A percentile compares a stretch with the other conserved stretches of the same genome.
Evolutionary conservation across 2,888 invertebrate species (phyloP).

Genomic region (Masnerella sp.): DNA sequence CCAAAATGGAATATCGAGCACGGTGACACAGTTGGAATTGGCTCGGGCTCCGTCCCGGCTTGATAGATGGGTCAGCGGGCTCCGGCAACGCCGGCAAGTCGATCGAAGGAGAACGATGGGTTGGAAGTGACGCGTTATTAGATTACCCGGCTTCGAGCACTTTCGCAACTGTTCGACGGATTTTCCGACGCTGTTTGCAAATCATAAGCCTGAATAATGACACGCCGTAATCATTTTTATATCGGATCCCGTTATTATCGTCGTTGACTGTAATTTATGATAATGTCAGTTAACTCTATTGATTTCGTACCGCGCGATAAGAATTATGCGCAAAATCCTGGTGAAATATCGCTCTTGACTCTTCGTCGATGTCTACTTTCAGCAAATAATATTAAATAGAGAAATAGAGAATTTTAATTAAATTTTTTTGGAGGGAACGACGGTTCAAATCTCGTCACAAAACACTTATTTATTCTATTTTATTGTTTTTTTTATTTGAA

Average conservation of each 20-base stretch:
- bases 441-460: too few relatives aligned
- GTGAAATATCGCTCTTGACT: slow-evolving; percentile 30
- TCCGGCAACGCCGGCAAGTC: slow-evolving; percentile 38
- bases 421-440: too few relatives aligned
- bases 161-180: slow-evolving; percentile 53
- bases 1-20: slow-evolving; percentile 47
- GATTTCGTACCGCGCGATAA: slow-evolving; percentile 29
- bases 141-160: slow-evolving; percentile 54
- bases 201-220: slow-evolving; percentile 52
- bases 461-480: too few relatives aligned
- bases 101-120: slow-evolving; percentile 60
- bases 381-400: too few relatives aligned
- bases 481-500: too few relatives aligned
- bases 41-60: slow-evolving; percentile 44
- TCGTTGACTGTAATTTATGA: slow-evolving; percentile 36
- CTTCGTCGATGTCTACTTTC: too few relatives aligned
- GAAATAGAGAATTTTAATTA: too few relatives aligned
- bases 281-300: slow-evolving; percentile 38
- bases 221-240: slow-evolving; percentile 37
- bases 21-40: slow-evolving; percentile 51
- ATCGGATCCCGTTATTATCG: slow-evolving; percentile 41
- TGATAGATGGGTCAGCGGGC: slow-evolving; percentile 58
- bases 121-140: slow-evolving; percentile 60
- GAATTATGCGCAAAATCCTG: slow-evolving; percentile 18
- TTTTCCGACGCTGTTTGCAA: slow-evolving; percentile 48